Base-by-base conservation (phyloP, 1,140 invertebrate species). In the Camponotus pennsylvanicus region DNA sequence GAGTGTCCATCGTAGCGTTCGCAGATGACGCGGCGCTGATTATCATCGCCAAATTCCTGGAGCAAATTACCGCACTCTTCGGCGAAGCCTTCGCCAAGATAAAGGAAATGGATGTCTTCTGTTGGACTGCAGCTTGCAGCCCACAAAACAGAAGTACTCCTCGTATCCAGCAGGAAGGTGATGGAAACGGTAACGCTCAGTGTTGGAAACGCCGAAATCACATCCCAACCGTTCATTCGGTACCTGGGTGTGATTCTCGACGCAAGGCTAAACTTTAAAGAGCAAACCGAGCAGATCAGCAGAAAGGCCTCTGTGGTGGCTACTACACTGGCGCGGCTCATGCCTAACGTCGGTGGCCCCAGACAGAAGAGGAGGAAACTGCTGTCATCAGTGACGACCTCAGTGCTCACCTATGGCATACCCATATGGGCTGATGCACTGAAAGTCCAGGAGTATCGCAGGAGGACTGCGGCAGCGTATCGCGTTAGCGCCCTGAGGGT, bases 101-200 rank as follows among this genome's bases (percentile, higher is more conserved):
- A 2, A 59, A 63, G 0, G 27, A 34, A 11, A n/a, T 87, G 85
- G 85, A 49, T 88, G 32, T 1, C 34, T 3, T 42, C 70, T 7
- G 40, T 61, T 15, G 71, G 73, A n/a, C 45, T 87, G 55, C 45
- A 79, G 32, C n/a, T 87, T 4, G 88, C 80, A 0, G 77, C 71
- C 6, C 78, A 86, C 45, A 86, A 86, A 21, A 89, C 67, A 2
- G 88, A 91, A 76, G 91, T 90, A 6, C 13, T 89, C 2, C 79
- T 89, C 0, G 57, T 87, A 13, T 76, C 79, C 40, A 82, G 76
- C 27, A 64, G 76, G 27, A 86, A 85, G 37, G 34, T 13, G 0
- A 57, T 6, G 9, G 86, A 87, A n/a, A 73, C 45, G 7, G n/a
- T 73, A 0, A 73, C 13, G n/a, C 1, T 73, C 2, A 27, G n/a